Evolutionary conservation across 2,888 invertebrate genomes (phyloP).

Genomic region (Pyrochroa serraticornis): DNA sequence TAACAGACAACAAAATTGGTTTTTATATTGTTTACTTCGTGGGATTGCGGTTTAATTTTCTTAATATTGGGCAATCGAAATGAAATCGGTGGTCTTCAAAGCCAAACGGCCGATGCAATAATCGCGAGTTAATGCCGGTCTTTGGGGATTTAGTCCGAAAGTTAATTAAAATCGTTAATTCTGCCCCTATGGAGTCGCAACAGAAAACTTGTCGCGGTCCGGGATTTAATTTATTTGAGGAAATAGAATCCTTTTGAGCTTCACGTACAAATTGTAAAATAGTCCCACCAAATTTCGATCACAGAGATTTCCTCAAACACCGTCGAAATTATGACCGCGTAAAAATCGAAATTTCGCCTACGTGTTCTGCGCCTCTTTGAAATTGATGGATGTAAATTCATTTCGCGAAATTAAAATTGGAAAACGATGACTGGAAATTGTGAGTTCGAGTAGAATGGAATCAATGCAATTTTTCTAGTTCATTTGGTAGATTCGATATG

Average conservation of each 20-base stretch:
- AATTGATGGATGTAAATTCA: conserved; percentile 36
- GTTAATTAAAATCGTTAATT: conserved; percentile 43
- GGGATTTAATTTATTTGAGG: conserved; percentile 40
- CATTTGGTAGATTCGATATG: conserved; percentile 48
- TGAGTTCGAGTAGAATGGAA: conserved; percentile 39
- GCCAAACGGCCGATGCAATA: conserved; percentile 8
- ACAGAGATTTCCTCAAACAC: no score
- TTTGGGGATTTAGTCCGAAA: conserved; percentile 37
- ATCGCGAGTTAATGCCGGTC: conserved; percentile 14
- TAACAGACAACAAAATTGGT: conserved; percentile 17
- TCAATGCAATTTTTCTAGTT: conserved; percentile 51
- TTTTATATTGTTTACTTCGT: conserved; percentile 7
- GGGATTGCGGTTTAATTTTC: conserved; percentile 7
- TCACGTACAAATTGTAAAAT: conserved; percentile 34
- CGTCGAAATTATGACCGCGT: no score
- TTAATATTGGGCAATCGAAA: no score
- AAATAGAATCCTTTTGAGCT: conserved; percentile 41
- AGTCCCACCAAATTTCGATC: no score
- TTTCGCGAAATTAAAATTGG: conserved; percentile 45
- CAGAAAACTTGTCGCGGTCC: conserved; percentile 38
- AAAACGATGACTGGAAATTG: conserved; percentile 48
- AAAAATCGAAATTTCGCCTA: no score
- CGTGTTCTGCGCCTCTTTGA: no score
- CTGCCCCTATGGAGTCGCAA: conserved; percentile 35
- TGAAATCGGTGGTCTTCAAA: conserved; percentile 3